These are phyloP conservation scores for Lasioglossum albipes DNA, from an alignment of 1,140 invertebrate genomes.

Conservation along the genomic window DNA sequence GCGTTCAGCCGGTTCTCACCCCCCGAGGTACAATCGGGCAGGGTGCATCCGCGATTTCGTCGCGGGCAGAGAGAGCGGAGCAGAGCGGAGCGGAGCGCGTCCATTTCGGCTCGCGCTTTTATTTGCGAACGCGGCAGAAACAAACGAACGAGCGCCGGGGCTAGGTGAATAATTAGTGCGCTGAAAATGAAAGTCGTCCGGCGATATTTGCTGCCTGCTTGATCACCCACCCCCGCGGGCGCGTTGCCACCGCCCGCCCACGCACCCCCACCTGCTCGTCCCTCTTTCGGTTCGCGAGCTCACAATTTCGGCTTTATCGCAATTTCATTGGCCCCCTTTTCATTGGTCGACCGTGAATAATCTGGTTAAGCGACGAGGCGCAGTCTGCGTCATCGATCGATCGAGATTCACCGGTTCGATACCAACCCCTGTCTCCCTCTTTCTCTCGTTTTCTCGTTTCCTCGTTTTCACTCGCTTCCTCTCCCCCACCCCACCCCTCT, in stretches of 20 bases:
- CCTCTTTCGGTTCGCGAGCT: conserved; percentile 42
- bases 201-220: conserved; percentile 67
- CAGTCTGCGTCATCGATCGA: conserved; percentile 55
- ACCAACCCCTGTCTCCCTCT: neutral
- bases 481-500: no score
- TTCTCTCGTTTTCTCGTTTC: neutral
- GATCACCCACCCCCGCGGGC: conserved; percentile 40
- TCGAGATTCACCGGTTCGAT: conserved; percentile 57
- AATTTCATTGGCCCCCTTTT: conserved; percentile 70
- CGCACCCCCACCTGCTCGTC: neutral
- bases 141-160: conserved; percentile 66
- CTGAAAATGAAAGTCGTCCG: conserved; percentile 72
- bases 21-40: neutral
- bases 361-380: conserved; percentile 68
- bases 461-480: no score
- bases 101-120: conserved; percentile 56
- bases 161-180: conserved; percentile 72
- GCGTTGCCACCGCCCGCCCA: conserved; percentile 16
- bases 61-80: conserved; percentile 2
- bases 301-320: conserved; percentile 69
- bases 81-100: conserved; percentile 6
- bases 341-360: conserved; percentile 66
- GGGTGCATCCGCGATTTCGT: conserved; percentile 37
- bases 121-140: conserved; percentile 66
- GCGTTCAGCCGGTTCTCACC: neutral